A percentile compares a stretch with the other conserved stretches of the same genome.
Evolutionary conservation across 2,888 invertebrate genomes (phyloP).

Genomic region (Nebria brevicollis): DNA sequence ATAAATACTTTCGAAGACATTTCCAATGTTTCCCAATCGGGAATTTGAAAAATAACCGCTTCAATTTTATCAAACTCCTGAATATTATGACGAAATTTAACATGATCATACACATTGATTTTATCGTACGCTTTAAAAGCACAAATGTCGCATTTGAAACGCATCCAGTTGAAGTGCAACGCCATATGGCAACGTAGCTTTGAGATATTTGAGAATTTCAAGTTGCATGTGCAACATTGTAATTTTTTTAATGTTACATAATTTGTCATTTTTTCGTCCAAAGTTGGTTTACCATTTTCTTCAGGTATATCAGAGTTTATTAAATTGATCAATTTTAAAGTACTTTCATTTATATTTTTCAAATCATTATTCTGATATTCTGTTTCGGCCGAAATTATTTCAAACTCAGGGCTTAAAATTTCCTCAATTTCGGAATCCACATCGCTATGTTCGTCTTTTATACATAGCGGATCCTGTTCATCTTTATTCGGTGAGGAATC

Average conservation of each 20-base stretch:
- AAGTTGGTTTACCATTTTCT: conserved; percentile 30
- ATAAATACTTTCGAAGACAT: conserved; percentile 55
- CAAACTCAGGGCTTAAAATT: conserved; percentile 27
- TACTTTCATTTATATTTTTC: conserved; percentile 35
- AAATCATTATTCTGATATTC: conserved; percentile 24
- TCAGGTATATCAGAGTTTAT: conserved; percentile 35
- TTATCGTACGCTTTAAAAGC: conserved; percentile 74
- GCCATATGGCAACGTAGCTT: conserved; percentile 73
- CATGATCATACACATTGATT: conserved; percentile 73
- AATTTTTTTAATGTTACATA: conserved; percentile 63
- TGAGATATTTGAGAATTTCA: conserved; percentile 63
- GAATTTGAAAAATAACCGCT: conserved; percentile 58
- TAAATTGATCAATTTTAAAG: conserved; percentile 39
- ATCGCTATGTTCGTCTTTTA: conserved; percentile 30
- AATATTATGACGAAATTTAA: conserved; percentile 71
- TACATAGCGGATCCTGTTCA: conserved; percentile 32
- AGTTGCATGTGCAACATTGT: conserved; percentile 67
- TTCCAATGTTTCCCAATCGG: conserved; percentile 56
- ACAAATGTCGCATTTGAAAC: conserved; percentile 81
- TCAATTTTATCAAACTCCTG: conserved; percentile 64
- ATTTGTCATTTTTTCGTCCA: conserved; percentile 46
- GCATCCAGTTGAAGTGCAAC: conserved; percentile 75
- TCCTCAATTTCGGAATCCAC: conserved; percentile 45
- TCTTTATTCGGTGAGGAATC: conserved; percentile 41
- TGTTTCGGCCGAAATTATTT: conserved; percentile 18